A percentile compares a stretch with the other conserved stretches of the same genome.
Conservation (phyloP, 2,888 invertebrate genomes). For the Abrostola triplasia region DNA sequence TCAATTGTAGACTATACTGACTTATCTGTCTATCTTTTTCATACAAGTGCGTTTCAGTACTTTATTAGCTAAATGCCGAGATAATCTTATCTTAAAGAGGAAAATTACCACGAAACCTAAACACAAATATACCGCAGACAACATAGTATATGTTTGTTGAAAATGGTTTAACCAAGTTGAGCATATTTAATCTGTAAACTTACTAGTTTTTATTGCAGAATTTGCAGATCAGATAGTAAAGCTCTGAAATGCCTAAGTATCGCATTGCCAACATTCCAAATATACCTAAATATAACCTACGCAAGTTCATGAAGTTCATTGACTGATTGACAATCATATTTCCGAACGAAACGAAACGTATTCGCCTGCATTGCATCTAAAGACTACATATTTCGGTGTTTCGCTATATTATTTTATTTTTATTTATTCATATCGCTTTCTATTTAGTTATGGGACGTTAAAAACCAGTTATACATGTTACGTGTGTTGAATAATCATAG, state of each 20-base stretch:
- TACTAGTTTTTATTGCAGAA: background rate
- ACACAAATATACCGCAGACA: too few relatives aligned
- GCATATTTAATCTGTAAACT: too few relatives aligned
- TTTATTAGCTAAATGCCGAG: too few relatives aligned
- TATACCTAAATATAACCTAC: constrained; percentile 27
- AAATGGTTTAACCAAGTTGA: too few relatives aligned
- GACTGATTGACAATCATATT: constrained; percentile 58
- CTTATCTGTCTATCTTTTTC: too few relatives aligned
- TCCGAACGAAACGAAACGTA: constrained; percentile 64
- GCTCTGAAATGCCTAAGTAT: constrained; percentile 18
- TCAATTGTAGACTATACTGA: too few relatives aligned
- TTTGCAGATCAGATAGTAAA: background rate
- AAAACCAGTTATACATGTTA: constrained; percentile 35
- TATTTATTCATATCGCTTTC: constrained; percentile 34
- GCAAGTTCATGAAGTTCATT: constrained; percentile 59
- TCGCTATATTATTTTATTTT: constrained; percentile 58
- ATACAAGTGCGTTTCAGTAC: too few relatives aligned
- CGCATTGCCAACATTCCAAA: constrained; percentile 35
- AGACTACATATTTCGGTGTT: constrained; percentile 53
- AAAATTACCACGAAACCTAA: too few relatives aligned
- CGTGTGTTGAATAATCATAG: constrained; percentile 39
- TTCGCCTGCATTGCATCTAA: constrained; percentile 57
- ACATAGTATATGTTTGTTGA: too few relatives aligned
- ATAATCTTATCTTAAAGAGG: too few relatives aligned
- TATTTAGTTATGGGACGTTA: constrained; percentile 48